phyloP scores from a whole-genome alignment of 2,113 vertebrate species.

The Lipophrys pholis region DNA sequence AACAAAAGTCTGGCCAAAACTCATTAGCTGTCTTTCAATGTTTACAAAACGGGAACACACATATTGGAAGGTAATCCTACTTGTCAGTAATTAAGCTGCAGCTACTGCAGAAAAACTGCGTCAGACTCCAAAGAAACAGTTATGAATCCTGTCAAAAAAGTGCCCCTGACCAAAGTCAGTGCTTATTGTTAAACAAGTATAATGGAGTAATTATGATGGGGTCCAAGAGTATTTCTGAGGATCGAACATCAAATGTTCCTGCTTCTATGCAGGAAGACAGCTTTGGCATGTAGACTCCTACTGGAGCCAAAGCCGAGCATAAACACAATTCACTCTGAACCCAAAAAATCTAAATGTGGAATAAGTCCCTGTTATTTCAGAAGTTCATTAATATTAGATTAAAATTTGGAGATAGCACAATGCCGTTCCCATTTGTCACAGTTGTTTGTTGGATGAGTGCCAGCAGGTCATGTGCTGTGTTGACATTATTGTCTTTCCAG shows the following conservation, averaged over 20 bases:
- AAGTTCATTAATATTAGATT: slow-evolving; percentile 7
- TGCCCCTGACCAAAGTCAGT: not conserved
- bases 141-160: slow-evolving; percentile 28
- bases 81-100: slow-evolving; percentile 53
- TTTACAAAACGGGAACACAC: slow-evolving; percentile 29
- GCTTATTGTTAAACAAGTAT: slow-evolving; percentile 1
- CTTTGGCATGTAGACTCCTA: not conserved
- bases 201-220: slow-evolving; percentile 8
- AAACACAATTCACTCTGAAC: slow-evolving; percentile 12
- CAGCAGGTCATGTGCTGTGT: not conserved
- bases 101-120: slow-evolving; percentile 41
- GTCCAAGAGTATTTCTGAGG: slow-evolving; percentile 12
- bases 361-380: not conserved
- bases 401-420: not conserved
- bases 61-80: slow-evolving; percentile 43
- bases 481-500: not conserved
- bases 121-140: slow-evolving; percentile 35
- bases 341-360: not conserved
- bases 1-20: slow-evolving; percentile 57
- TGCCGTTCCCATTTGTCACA: not conserved
- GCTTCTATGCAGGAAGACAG: not conserved
- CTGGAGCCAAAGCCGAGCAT: not conserved
- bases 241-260: slow-evolving; percentile 17
- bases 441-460: slow-evolving; percentile 8
- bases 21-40: slow-evolving; percentile 35